Conservation (phyloP, 1,140 invertebrate species). For the Aphaenogaster floridana region DNA sequence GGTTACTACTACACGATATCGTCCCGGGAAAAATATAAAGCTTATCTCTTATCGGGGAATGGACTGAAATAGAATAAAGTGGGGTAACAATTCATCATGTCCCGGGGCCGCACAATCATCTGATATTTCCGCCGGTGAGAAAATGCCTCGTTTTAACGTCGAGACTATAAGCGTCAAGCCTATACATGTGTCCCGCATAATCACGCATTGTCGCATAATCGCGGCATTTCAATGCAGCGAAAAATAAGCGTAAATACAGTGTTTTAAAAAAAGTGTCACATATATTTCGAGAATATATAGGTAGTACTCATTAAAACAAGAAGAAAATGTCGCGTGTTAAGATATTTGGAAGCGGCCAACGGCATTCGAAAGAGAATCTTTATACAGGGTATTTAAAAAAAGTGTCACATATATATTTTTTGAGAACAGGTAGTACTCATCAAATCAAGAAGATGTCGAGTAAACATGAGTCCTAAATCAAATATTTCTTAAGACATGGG, state of each 20-base stretch:
- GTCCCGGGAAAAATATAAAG: constrained; percentile 34
- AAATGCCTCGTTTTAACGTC: not conserved
- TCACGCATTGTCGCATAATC: not conserved
- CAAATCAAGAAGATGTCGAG: no score
- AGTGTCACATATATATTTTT: no score
- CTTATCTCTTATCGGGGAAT: constrained; percentile 42
- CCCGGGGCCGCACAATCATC: not conserved
- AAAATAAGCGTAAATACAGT: not conserved
- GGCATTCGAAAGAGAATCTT: no score
- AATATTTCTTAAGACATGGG: no score
- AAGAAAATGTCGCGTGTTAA: no score
- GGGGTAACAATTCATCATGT: constrained; percentile 49
- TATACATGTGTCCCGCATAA: constrained; percentile 7
- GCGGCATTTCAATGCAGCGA: not conserved
- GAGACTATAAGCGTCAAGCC: not conserved
- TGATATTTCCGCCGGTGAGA: constrained; percentile 24
- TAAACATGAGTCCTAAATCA: no score
- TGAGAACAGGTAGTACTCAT: no score
- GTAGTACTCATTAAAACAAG: no score
- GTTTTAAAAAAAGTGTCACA: not conserved
- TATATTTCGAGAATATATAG: no score
- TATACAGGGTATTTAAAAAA: no score
- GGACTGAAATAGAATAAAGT: constrained; percentile 50
- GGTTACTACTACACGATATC: constrained; percentile 30
- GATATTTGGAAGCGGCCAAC: no score